These are phyloP conservation scores for Cryptocephalus moraei DNA, from an alignment of 2,888 invertebrate species.

Conservation along the genomic window DNA sequence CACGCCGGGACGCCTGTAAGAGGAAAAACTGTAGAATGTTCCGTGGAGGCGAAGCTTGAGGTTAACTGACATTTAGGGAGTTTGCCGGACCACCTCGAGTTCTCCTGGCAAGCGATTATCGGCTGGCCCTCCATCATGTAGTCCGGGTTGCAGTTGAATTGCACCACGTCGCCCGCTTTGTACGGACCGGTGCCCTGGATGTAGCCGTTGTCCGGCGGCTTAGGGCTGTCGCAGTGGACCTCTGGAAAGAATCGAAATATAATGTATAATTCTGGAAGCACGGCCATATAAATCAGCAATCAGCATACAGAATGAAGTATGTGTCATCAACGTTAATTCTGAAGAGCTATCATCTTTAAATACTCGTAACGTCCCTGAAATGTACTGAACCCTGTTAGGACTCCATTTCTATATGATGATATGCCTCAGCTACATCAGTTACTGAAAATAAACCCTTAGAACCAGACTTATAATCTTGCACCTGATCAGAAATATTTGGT, in stretches of 20 bases:
- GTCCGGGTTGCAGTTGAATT: conserved; percentile 79
- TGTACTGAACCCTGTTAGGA: too few species aligned
- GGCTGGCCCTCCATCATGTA: conserved; percentile 84
- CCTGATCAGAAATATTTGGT: too few species aligned
- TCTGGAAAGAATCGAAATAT: conserved; percentile 40
- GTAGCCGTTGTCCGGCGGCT: conserved; percentile 67
- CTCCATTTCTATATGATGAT: too few species aligned
- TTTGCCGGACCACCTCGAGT: conserved; percentile 75
- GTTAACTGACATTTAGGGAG: conserved; percentile 64
- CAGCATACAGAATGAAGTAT: too few species aligned
- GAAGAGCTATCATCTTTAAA: too few species aligned
- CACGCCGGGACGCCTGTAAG: conserved; percentile 53
- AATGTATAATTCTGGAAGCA: not conserved
- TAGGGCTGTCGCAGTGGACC: conserved; percentile 68
- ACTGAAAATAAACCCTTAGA: too few species aligned
- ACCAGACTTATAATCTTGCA: too few species aligned
- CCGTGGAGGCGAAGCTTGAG: not conserved
- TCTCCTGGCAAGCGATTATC: conserved; percentile 83
- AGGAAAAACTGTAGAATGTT: not conserved
- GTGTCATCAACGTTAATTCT: too few species aligned
- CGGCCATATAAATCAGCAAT: not conserved
- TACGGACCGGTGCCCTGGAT: conserved; percentile 69
- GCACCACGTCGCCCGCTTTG: conserved; percentile 75
- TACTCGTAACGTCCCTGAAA: too few species aligned
- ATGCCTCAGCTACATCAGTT: too few species aligned